Evolutionary conservation across 2,888 invertebrate genomes (phyloP), one percentile per base, ranked within the genome.

Genomic region (Limnephilus marmoratus): DNA sequence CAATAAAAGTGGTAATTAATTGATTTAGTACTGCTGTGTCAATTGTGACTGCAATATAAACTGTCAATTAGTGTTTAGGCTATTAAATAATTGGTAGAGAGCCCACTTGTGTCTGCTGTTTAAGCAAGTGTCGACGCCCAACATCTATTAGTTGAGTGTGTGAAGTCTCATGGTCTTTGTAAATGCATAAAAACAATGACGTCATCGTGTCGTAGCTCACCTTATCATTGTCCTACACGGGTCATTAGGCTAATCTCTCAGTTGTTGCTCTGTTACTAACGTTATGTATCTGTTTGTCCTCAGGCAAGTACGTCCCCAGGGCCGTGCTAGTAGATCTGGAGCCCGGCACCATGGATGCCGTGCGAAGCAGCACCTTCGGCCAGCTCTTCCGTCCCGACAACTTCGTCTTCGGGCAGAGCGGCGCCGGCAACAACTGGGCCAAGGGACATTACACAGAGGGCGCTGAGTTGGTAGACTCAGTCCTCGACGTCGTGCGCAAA

Each of bases 301-400:
- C 95, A 95, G 97, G 97, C 0, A 97, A 97, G 95, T 99, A 97
- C 95, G 98, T 99, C 11, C 98, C 98, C 0, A 96, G 99, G 24
- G 98, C 98, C 0, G 97, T 98, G 53, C 96, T 98, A 93, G 98
- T 98, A 90, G 99, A 99, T 95, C 95, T 99, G 95, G 99, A 99
- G 95, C 98, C 98, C 0, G 98, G 98, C 9, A 98, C 98, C 29
- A 98, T 99, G 98, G 98, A 99, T 95, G 97, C 97, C 11, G 98
- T 98, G 94, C 96, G 98, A 94, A 97, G 98, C 85, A 97, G 98
- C 81, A 97, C 98, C 3, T 98, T 97, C 95, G 98, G 98, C 0
- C 97, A 97, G 94, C 96, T 98, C 93, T 98, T 98, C 95, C 95
- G 98, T 91, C 98, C 98, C 12, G 98, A 99, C 94, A 98, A 98